Conservation (phyloP, 2,113 vertebrate species). For the Microcebus ravelobensis region DNA sequence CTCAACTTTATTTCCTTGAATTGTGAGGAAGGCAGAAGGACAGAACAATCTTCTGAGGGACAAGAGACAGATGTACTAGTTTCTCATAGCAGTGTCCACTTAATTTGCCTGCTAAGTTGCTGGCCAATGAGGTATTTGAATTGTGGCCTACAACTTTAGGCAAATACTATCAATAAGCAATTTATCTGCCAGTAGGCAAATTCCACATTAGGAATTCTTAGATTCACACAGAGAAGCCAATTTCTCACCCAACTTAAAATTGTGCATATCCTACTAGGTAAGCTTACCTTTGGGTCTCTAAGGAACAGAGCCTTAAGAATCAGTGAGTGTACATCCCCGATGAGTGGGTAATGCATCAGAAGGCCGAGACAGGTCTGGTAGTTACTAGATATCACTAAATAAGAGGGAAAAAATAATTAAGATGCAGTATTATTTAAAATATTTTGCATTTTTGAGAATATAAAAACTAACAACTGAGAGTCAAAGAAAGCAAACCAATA, state of each 20-base stretch:
- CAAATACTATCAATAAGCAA: conserved; percentile 32
- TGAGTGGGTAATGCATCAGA: conserved; percentile 97
- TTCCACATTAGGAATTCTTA: conserved; percentile 3
- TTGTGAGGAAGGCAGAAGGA: neutral
- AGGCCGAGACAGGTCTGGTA: conserved; percentile 98
- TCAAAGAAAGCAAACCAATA: conserved; percentile 32
- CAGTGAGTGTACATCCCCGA: conserved; percentile 95
- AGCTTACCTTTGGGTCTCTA: conserved; percentile 96
- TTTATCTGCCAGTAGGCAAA: neutral
- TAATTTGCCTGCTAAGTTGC: neutral
- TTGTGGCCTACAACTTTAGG: conserved; percentile 31
- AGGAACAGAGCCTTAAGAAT: conserved; percentile 98
- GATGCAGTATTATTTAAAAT: conserved; percentile 14
- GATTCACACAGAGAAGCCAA: neutral
- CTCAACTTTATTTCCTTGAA: neutral
- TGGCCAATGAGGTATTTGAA: neutral
- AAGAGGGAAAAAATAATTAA: conserved; percentile 58
- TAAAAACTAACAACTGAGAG: conserved; percentile 7
- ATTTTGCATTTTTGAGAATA: neutral
- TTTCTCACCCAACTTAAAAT: conserved; percentile 37
- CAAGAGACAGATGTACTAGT: neutral
- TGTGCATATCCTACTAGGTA: accelerated
- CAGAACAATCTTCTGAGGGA: neutral
- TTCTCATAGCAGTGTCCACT: neutral
- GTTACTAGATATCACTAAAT: conserved; percentile 97